Conservation (phyloP, 2,113 vertebrate species). For the Microcebus tavaratra region DNA sequence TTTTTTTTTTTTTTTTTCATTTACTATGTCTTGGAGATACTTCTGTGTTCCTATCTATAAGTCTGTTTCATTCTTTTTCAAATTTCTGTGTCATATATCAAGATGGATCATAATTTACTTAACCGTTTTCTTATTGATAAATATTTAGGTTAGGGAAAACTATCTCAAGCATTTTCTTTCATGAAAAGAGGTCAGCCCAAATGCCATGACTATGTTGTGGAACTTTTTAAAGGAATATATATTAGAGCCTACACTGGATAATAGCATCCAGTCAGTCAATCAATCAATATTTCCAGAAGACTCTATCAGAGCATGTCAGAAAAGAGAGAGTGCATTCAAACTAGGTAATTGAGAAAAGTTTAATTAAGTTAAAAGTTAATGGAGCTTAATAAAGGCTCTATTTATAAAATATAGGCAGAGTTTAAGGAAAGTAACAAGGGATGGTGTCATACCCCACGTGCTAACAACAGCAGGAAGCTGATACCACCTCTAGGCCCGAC, state of each 20-base stretch:
- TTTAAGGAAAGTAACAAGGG: background rate
- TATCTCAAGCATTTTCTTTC: constrained; percentile 6
- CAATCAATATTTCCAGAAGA: constrained; percentile 8
- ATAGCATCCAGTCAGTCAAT: background rate
- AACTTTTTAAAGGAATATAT: background rate
- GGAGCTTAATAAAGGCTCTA: background rate
- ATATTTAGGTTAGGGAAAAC: background rate
- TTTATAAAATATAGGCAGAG: background rate
- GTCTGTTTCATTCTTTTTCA: background rate
- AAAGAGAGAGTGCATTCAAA: background rate
- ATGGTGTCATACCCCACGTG: background rate
- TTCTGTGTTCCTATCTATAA: background rate
- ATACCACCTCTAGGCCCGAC: background rate
- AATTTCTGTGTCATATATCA: background rate
- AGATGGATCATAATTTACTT: background rate
- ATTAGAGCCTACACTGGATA: background rate
- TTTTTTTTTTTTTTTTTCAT: background rate
- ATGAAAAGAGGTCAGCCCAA: background rate
- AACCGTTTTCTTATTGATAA: background rate
- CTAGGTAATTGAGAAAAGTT: background rate
- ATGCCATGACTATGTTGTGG: background rate
- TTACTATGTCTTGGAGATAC: background rate
- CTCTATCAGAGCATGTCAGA: background rate
- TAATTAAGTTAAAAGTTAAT: background rate
- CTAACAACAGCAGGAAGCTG: background rate